phyloP scores from a whole-genome alignment of 2,888 invertebrate genomes.

The Leptopilina myrica region DNA sequence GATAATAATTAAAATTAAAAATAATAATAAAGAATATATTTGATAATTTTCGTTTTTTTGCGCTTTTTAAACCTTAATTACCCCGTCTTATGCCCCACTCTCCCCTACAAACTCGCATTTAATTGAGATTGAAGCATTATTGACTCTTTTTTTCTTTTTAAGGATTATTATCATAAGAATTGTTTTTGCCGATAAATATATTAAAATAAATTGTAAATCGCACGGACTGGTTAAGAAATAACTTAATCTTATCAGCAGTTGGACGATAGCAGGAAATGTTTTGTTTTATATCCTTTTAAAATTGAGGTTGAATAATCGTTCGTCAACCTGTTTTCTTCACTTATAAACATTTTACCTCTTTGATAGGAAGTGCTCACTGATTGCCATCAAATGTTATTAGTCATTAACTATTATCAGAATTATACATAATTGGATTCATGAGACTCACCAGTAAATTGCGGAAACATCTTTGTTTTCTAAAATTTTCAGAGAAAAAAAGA shows the following conservation, averaged over 20 bases:
- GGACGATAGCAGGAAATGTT: constrained; percentile 26
- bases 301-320: constrained; percentile 7
- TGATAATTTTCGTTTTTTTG: no score
- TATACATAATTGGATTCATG: constrained; percentile 36
- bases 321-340: constrained; percentile 37
- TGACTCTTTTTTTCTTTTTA: no score
- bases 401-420: constrained; percentile 37
- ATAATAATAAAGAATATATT: no score
- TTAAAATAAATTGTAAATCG: constrained; percentile 9
- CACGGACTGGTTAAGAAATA: constrained; percentile 21
- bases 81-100: no score
- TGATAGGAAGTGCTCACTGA: constrained; percentile 30
- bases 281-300: constrained; percentile 26
- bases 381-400: constrained; percentile 33
- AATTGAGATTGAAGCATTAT: no score
- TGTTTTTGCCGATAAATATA: not conserved
- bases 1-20: no score
- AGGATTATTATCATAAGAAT: no score
- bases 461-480: constrained; percentile 13
- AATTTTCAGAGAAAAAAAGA: not conserved
- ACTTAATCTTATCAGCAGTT: constrained; percentile 14
- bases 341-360: constrained; percentile 25
- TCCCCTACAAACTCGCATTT: no score
- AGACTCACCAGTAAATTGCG: constrained; percentile 23
- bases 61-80: no score